Evolutionary conservation across 2,888 invertebrate genomes (phyloP).

Genomic region (Drosophila trichaetosa): DNA sequence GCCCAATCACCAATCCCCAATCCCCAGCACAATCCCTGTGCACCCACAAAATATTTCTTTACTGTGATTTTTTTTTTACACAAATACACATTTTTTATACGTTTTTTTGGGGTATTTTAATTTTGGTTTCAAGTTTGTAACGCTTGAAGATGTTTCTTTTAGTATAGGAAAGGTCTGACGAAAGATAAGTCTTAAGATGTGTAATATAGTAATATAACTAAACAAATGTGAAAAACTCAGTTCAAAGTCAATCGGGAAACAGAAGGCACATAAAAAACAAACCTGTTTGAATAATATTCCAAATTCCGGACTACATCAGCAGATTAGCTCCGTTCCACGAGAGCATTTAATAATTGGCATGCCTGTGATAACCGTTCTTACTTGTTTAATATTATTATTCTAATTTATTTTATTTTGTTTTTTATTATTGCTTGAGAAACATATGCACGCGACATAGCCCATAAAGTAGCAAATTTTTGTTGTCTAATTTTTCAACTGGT

Average conservation of each 20-base stretch:
- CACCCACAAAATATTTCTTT: slow-evolving; percentile 17
- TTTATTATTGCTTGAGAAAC: slow-evolving; percentile 13
- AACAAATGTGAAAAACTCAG: not conserved
- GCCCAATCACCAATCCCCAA: not conserved
- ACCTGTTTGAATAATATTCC: not conserved
- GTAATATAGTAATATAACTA: not conserved
- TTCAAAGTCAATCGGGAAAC: not conserved
- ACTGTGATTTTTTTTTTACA: slow-evolving; percentile 31
- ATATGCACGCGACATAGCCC: slow-evolving; percentile 70
- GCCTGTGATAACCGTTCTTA: not conserved
- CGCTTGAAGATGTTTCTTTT: not conserved
- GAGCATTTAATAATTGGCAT: not conserved
- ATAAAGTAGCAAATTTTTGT: slow-evolving; percentile 51
- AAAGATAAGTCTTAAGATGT: no score
- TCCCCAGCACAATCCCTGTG: slow-evolving; percentile 2
- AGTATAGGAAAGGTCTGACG: no score
- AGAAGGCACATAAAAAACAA: not conserved
- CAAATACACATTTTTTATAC: slow-evolving; percentile 7
- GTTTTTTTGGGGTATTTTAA: not conserved
- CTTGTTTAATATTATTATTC: slow-evolving; percentile 1
- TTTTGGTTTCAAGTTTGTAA: slow-evolving; percentile 6
- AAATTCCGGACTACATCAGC: not conserved
- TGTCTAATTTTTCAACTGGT: slow-evolving; percentile 72
- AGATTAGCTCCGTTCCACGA: not conserved
- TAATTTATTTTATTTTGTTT: not conserved